These are phyloP conservation scores for Eleutherodactylus coqui DNA, from an alignment of 2,797 vertebrate species.

Conservation along the genomic window DNA sequence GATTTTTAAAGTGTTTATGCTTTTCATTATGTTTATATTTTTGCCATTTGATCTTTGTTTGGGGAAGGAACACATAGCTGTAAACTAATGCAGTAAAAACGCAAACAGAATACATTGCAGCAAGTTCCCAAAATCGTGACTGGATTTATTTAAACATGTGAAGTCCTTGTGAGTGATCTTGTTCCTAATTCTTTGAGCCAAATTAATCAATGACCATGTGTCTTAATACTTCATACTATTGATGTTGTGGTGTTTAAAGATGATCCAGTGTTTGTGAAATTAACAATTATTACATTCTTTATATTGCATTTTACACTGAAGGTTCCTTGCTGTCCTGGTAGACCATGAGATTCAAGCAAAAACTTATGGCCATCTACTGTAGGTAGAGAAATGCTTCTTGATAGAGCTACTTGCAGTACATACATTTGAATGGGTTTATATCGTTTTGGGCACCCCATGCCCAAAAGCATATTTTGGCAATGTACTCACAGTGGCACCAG, in stretches of 20 bases:
- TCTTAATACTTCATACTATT: neutral
- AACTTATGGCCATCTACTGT: no score
- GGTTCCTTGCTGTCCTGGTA: neutral
- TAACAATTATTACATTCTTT: neutral
- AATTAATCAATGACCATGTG: neutral
- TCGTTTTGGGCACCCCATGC: no score
- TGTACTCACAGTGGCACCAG: no score
- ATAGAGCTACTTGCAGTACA: neutral
- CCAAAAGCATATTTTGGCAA: no score
- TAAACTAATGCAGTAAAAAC: constrained; percentile 39
- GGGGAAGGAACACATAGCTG: constrained; percentile 24
- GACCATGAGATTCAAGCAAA: neutral
- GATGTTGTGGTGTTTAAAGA: neutral
- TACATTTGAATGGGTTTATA: no score
- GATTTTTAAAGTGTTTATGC: constrained; percentile 35
- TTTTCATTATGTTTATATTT: constrained; percentile 47
- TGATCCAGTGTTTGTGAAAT: neutral
- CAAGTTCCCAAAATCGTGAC: neutral
- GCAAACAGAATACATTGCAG: neutral
- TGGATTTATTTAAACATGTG: no score
- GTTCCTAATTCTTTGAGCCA: neutral
- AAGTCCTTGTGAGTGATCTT: neutral
- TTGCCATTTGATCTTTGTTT: constrained; percentile 52
- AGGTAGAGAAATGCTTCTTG: neutral
- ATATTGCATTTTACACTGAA: neutral